Conservation (phyloP, 2,113 vertebrate genomes). For the Perca fluviatilis region DNA sequence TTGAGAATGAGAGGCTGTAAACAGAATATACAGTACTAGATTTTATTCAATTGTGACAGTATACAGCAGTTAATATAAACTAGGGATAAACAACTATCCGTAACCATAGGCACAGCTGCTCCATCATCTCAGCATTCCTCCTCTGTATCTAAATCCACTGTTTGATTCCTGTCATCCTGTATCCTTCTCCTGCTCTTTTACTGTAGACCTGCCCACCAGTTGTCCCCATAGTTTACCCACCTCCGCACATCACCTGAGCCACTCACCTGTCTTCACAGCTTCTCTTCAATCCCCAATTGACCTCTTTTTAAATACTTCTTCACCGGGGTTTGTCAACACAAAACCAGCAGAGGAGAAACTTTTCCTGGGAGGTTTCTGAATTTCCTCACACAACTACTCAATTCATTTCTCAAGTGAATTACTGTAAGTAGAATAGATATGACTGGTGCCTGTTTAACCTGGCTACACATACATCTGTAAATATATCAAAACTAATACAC, state of each 20-base stretch:
- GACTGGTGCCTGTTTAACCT: background rate
- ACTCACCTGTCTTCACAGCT: slow-evolving; percentile 30
- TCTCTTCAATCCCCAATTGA: slow-evolving; percentile 15
- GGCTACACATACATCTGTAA: background rate
- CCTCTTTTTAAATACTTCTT: slow-evolving; percentile 12
- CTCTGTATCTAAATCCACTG: background rate
- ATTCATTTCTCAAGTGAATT: slow-evolving; percentile 11
- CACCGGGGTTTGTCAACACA: slow-evolving; percentile 17
- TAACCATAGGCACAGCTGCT: background rate
- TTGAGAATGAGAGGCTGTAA: background rate
- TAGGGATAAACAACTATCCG: background rate
- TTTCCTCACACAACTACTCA: slow-evolving; percentile 35
- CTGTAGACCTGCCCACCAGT: background rate
- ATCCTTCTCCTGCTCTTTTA: background rate
- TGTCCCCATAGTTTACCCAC: background rate
- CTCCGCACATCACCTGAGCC: slow-evolving; percentile 32
- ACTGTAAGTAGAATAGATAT: background rate
- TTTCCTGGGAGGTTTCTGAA: slow-evolving; percentile 26
- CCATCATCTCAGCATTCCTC: background rate
- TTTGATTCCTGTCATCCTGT: slow-evolving; percentile 13
- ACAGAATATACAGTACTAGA: background rate
- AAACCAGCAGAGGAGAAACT: background rate
- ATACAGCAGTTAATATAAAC: background rate
- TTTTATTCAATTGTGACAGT: background rate
- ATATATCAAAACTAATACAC: slow-evolving; percentile 6